phyloP scores from a whole-genome alignment of 2,797 vertebrate genomes.

The Eurystomus glaucurus region DNA sequence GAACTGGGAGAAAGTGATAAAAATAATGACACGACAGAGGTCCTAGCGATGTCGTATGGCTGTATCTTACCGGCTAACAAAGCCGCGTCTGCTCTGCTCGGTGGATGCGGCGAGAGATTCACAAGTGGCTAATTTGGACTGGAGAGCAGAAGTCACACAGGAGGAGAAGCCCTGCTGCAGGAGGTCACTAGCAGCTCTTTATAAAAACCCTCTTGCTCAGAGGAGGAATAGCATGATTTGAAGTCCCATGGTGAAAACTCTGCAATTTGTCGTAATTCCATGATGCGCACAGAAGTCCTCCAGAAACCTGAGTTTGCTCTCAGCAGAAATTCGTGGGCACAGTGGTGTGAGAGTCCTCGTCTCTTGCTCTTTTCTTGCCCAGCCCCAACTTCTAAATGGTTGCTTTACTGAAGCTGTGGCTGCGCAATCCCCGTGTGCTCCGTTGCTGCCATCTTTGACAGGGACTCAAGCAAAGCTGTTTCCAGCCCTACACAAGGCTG shows the following conservation, averaged over 20 bases:
- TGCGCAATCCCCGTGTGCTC: not conserved
- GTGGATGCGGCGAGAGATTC: not conserved
- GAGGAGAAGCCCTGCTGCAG: not conserved
- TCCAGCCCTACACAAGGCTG: not conserved
- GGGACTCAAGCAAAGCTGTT: not conserved
- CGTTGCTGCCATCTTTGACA: not conserved
- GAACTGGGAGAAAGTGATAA: not conserved
- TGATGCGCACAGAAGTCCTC: accelerated
- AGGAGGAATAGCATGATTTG: not conserved
- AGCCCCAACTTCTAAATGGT: not conserved
- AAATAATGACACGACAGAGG: not conserved
- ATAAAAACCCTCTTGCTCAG: not conserved
- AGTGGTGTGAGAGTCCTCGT: not conserved
- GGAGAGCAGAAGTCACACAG: accelerated
- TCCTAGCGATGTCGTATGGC: not conserved
- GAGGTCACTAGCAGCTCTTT: not conserved
- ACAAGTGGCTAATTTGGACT: not conserved
- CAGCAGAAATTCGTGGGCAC: not conserved
- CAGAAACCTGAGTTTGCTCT: not conserved
- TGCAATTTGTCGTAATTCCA: accelerated
- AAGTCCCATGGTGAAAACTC: not conserved
- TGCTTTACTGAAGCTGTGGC: not conserved
- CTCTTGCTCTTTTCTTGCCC: not conserved
- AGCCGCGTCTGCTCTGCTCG: not conserved
- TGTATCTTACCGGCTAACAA: not conserved